These are phyloP conservation scores for Caenorhabditis wallacei DNA, from an alignment of 2,888 invertebrate species.

Conservation along the genomic window DNA sequence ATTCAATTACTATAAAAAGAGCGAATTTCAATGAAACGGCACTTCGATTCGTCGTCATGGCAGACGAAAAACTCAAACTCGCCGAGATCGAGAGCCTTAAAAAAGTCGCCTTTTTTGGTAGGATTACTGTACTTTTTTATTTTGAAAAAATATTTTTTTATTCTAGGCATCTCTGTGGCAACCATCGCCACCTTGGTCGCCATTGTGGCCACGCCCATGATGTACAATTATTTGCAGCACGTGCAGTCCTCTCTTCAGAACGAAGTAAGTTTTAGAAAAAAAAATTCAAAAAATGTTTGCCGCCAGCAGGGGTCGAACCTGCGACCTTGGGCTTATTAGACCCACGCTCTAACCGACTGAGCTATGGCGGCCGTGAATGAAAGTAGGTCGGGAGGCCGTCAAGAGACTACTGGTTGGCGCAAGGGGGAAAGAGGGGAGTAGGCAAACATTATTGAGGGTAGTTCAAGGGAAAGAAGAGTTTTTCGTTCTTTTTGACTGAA, in stretches of 20 bases:
- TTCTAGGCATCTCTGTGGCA: conserved; percentile 66
- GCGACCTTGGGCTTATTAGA: conserved; percentile 83
- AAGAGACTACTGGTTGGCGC: background rate
- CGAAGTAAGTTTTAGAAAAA: conserved; percentile 30
- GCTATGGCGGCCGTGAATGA: conserved; percentile 78
- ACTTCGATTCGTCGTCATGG: conserved; percentile 68
- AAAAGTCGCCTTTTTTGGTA: conserved; percentile 68
- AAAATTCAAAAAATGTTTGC: conserved; percentile 74
- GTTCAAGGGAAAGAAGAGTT: background rate
- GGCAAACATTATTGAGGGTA: too few species aligned
- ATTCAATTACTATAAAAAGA: conserved; percentile 30
- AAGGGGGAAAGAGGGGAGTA: background rate
- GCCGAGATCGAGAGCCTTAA: conserved; percentile 66
- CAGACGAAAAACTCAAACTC: conserved; percentile 68
- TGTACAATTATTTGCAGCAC: conserved; percentile 67
- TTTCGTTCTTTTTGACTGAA: too few species aligned
- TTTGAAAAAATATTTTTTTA: conserved; percentile 9
- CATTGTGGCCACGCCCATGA: conserved; percentile 66
- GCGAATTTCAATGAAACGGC: conserved; percentile 20
- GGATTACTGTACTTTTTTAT: conserved; percentile 13
- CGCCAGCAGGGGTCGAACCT: conserved; percentile 83
- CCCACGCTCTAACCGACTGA: conserved; percentile 83
- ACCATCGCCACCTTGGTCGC: conserved; percentile 63
- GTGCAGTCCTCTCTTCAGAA: conserved; percentile 68
- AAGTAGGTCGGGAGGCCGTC: background rate